Evolutionary conservation across 2,797 vertebrate genomes (phyloP), one percentile per base, ranked within the genome.

Genomic region (Emydoidea blandingii): DNA sequence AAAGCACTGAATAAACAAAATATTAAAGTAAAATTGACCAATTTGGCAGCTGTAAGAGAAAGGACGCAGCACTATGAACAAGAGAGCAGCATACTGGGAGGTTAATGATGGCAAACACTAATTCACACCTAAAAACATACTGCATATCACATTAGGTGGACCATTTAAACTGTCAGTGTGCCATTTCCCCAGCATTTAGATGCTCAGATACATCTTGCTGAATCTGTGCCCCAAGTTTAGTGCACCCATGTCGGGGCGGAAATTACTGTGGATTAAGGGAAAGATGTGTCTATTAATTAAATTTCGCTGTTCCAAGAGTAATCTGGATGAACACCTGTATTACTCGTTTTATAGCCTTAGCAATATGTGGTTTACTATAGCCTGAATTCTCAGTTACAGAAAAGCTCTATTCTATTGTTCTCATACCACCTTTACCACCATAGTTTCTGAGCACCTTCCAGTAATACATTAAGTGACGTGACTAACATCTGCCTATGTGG

Each of bases 341-440:
- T 19, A 79, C 0, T 1, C 80, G 54, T 81, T 80, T 57, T 14
- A 27, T 87, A 6, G 34, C 87, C 41, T 27, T 16, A 27, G 5
- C 8, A 29, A 50, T 21, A 37, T 27, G 53, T 62, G 31, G n/a
- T 34, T 79, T 31, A 54, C 44, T 54, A 31, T 37, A 79, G 56
- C 1, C 0, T 23, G 62, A n/a, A 54, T n/a, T 1, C 44, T 0
- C 62, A 29, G 2, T 0, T 78, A 50, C 50, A 78, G 50, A 59
- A 34, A 27, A 81, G 56, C 47, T 89, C 86, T 80, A 27, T 23
- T 37, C 62, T 80, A 2, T 41, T 23, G 29, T 79, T 74, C 23
- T 86, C 23, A 54, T 74, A 29, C 49, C 12, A 31, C 31, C 50
- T 18, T 79, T 53, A 31, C 8, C 62, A 31, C 9, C 10, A 2